These are phyloP conservation scores for Pheosia tremula DNA, from an alignment of 2,888 invertebrate genomes.

Conservation along the genomic window DNA sequence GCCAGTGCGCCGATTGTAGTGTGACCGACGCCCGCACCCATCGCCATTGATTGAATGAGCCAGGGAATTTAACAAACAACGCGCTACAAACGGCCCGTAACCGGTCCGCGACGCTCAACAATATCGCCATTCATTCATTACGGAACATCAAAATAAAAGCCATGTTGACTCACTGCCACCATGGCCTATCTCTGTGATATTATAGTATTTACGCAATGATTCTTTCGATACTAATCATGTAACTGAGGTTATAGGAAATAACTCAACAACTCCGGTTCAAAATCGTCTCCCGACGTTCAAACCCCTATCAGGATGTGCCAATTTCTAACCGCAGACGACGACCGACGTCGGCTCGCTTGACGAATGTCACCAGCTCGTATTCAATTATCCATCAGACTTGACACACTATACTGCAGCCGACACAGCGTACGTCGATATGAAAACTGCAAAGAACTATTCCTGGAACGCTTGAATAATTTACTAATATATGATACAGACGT, in stretches of 20 bases:
- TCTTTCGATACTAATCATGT: not conserved
- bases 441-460: constrained; percentile 10
- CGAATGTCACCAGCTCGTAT: constrained; percentile 54
- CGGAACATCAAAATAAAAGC: constrained; percentile 19
- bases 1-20: constrained; percentile 80
- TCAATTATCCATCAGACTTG: constrained; percentile 60
- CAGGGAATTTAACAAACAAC: constrained; percentile 75
- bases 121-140: constrained; percentile 30
- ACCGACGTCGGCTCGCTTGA: constrained; percentile 42
- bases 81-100: constrained; percentile 65
- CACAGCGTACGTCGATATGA: constrained; percentile 21
- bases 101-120: constrained; percentile 42
- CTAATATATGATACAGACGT: not conserved
- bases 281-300: constrained; percentile 43
- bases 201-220: not conserved
- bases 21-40: constrained; percentile 82
- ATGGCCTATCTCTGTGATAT: not conserved
- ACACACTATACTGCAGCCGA: constrained; percentile 41
- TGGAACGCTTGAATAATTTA: constrained; percentile 5
- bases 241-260: not conserved
- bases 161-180: constrained; percentile 26
- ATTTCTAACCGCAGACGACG: constrained; percentile 53
- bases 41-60: constrained; percentile 79
- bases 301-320: constrained; percentile 67
- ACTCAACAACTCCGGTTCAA: constrained; percentile 31